Evolutionary conservation across 2,888 invertebrate species (phyloP), one percentile per base, ranked within the genome.

Genomic region (Acleris sparsana): DNA sequence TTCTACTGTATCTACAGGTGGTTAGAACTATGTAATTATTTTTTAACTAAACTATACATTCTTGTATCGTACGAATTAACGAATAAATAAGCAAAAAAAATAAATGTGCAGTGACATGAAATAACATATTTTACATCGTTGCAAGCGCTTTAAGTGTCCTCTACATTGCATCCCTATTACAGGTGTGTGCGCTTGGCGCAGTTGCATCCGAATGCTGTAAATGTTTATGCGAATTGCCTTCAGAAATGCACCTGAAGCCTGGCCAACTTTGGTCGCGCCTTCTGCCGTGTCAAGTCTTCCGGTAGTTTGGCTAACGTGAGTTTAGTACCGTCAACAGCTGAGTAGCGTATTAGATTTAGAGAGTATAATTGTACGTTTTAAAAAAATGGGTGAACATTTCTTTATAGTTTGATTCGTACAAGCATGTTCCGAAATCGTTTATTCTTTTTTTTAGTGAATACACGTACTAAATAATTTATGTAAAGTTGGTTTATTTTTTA

Each of bases 161-260:
- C n/a, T 2, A 43, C 39, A 55, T 43, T 55, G 20, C 55, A 22
- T n/a, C 55, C 20, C 55, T 43, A 43, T 55, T 55, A 55, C 22
- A n/a, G 16, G 39, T 16, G 16, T 16, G 16, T 16, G 39, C 39
- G 33, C 53, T 53, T 53, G 39, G 18, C 53, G 20, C 17, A 64
- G 43, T 60, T 49, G 53, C n/a, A 51, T 49, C 44, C 29, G 44
- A 33, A 51, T 44, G n/a, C 11, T 29, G 44, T 43, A 55, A 51
- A 61, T 51, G 61, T 61, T 65, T 55, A 43, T 52, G 43, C 55
- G 39, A 53, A 46, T 63, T 20, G 51, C 49, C 65, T 56, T 60
- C 46, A 44, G 65, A 65, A 65, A 65, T 61, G 61, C 56, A 65
- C 55, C 61, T 51, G 18, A n/a, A 29, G 25, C 39, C 46, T 25